These are phyloP conservation scores for Pseudorectes ferrugineus DNA, from an alignment of 2,113 vertebrate genomes.

Conservation along the genomic window DNA sequence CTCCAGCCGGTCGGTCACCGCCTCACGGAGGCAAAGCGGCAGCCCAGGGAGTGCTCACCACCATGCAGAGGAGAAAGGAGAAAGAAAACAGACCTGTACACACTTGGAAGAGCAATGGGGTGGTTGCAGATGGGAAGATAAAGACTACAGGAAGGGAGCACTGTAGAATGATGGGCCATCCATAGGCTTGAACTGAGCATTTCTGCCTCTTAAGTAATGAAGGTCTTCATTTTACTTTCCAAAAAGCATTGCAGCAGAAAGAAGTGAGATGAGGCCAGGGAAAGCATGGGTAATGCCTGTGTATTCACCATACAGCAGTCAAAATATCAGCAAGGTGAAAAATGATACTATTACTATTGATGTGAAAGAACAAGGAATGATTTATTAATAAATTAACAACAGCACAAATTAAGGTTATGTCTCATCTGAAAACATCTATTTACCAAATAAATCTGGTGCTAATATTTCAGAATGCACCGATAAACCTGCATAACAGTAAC, in stretches of 20 bases:
- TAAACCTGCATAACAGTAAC: neutral
- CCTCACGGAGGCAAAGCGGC: neutral
- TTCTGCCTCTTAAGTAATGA: neutral
- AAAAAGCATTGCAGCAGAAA: neutral
- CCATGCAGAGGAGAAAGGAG: neutral
- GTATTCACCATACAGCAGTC: neutral
- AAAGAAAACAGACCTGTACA: neutral
- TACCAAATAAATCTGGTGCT: neutral
- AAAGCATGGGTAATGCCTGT: neutral
- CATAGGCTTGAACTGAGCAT: neutral
- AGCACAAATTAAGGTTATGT: neutral
- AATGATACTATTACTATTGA: neutral
- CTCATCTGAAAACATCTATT: neutral
- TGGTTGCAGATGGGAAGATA: neutral
- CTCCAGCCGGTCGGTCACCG: rapidly evolving
- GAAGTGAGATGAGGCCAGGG: neutral
- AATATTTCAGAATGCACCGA: neutral
- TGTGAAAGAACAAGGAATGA: neutral
- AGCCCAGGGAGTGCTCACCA: neutral
- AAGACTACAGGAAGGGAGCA: neutral
- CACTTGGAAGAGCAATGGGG: neutral
- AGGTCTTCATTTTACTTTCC: neutral
- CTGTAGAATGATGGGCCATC: neutral
- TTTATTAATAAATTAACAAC: neutral
- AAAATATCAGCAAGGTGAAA: neutral